These are phyloP conservation scores for Stegastes partitus DNA, from an alignment of 2,113 vertebrate species.

Conservation along the genomic window DNA sequence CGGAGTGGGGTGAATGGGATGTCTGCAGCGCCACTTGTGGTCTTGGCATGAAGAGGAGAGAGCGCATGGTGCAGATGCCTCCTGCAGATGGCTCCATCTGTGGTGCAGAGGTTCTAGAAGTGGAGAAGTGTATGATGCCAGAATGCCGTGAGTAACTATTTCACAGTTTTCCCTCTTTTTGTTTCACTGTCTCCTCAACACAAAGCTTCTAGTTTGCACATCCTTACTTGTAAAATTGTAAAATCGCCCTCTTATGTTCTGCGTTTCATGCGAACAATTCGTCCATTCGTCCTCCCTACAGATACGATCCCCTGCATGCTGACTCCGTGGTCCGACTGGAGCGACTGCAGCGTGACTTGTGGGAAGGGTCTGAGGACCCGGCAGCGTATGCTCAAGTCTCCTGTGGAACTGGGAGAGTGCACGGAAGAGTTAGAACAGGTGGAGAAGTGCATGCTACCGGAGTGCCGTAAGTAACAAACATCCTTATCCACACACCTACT, in stretches of 20 bases:
- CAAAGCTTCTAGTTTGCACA: neutral
- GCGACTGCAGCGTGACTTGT: slow-evolving; percentile 97
- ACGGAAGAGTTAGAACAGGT: slow-evolving; percentile 96
- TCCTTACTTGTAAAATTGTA: neutral
- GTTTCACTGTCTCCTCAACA: neutral
- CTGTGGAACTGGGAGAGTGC: slow-evolving; percentile 96
- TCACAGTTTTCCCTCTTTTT: neutral
- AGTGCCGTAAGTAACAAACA: slow-evolving; percentile 91
- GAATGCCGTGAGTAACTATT: slow-evolving; percentile 96
- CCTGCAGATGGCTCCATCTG: slow-evolving; percentile 95
- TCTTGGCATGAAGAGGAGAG: slow-evolving; percentile 91
- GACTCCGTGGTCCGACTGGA: slow-evolving; percentile 97
- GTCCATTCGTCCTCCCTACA: no score
- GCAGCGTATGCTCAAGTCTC: slow-evolving; percentile 94
- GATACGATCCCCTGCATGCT: slow-evolving; percentile 98
- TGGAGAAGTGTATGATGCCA: slow-evolving; percentile 99
- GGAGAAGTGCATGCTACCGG: slow-evolving; percentile 98
- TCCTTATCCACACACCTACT: neutral
- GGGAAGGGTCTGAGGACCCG: slow-evolving; percentile 93
- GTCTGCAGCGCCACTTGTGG: slow-evolving; percentile 97
- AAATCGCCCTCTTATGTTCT: no score
- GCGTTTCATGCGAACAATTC: no score
- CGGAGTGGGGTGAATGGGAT: slow-evolving; percentile 98
- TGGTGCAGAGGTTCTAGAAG: slow-evolving; percentile 92
- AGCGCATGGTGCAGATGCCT: slow-evolving; percentile 96